phyloP scores from a whole-genome alignment of 2,888 invertebrate genomes.

The Lasioglossum malachurum region DNA sequence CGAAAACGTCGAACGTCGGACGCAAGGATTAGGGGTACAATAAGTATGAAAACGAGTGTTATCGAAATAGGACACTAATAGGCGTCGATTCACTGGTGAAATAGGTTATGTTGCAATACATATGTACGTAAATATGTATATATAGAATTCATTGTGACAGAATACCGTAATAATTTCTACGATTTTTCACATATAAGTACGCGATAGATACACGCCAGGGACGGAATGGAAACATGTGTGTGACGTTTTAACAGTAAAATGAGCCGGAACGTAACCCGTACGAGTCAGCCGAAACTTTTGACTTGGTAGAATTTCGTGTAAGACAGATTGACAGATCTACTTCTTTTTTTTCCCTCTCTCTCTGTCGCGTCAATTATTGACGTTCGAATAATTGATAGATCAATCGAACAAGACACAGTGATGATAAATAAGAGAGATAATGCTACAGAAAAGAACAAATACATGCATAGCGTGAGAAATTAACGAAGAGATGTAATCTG shows the following conservation, averaged over 20 bases:
- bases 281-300: constrained; percentile 26
- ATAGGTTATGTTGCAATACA: constrained; percentile 49
- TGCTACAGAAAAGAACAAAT: neutral
- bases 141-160: constrained; percentile 16
- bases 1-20: neutral
- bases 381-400: neutral
- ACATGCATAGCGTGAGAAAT: neutral
- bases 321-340: constrained; percentile 3
- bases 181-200: constrained; percentile 6
- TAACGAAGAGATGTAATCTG: constrained; percentile 9
- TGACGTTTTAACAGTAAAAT: constrained; percentile 43
- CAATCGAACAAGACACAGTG: neutral
- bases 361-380: neutral
- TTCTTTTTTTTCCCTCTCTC: neutral
- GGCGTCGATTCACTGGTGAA: constrained; percentile 16
- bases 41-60: constrained; percentile 1
- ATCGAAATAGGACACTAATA: neutral
- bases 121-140: neutral
- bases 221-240: constrained; percentile 22
- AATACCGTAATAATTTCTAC: constrained; percentile 34
- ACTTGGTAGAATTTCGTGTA: constrained; percentile 29
- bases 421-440: neutral
- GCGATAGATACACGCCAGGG: neutral
- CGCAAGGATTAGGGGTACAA: neutral
- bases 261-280: constrained; percentile 24